Conservation (phyloP, 2,797 vertebrate genomes). For the Mastacembelus armatus region DNA sequence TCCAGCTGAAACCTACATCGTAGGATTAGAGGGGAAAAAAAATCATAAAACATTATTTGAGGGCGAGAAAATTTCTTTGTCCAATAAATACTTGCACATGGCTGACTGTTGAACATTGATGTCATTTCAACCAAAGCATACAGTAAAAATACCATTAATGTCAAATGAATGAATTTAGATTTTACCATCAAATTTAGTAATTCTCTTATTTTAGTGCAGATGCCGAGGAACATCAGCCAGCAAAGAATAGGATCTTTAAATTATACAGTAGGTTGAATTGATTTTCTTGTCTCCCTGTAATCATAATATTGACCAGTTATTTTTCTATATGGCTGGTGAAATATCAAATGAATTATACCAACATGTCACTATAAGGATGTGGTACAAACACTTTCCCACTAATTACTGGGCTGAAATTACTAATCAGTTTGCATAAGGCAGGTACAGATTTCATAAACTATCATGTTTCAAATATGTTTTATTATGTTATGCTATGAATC, state of each 20-base stretch:
- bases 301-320: conserved; percentile 9
- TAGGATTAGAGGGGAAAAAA: not conserved
- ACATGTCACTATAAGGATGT: conserved; percentile 4
- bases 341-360: conserved; percentile 23
- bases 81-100: conserved; percentile 4
- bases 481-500: not conserved
- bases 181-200: not conserved
- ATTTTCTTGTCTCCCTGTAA: conserved; percentile 21
- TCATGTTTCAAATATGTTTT: not conserved
- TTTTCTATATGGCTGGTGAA: conserved; percentile 31
- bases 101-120: not conserved
- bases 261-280: not conserved
- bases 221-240: not conserved
- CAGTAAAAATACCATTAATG: not conserved
- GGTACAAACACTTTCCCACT: not conserved
- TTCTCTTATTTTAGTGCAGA: not conserved
- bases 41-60: not conserved
- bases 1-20: conserved; percentile 1
- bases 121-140: not conserved
- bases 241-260: conserved; percentile 1
- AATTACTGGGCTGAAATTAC: not conserved
- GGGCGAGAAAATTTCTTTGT: not conserved
- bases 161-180: not conserved
- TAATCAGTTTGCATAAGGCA: conserved; percentile 4
- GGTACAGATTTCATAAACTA: not conserved